These are phyloP conservation scores for Augochlora pura DNA, from an alignment of 1,140 invertebrate genomes.

Conservation along the genomic window DNA sequence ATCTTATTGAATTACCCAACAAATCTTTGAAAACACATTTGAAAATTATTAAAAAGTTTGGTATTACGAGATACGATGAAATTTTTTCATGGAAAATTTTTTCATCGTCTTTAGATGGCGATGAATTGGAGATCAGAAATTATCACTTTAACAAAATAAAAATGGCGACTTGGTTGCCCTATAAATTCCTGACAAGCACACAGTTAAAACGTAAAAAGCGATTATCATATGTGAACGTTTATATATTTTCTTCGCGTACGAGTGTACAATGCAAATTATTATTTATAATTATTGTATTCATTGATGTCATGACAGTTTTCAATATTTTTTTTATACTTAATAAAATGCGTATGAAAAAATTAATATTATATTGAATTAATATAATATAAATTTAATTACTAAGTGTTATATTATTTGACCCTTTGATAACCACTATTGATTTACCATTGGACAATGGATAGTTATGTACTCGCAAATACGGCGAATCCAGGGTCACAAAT, in stretches of 20 bases:
- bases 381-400: no score
- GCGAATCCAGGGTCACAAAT: no score
- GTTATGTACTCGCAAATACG: no score
- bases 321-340: not conserved
- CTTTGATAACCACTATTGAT: no score
- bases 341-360: not conserved
- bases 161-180: not conserved
- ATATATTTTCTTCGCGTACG: not conserved
- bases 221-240: not conserved
- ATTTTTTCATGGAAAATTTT: not conserved
- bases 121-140: not conserved
- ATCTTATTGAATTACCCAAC: slow-evolving; percentile 13
- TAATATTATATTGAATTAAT: no score
- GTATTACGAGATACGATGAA: not conserved
- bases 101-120: no score
- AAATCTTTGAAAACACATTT: not conserved
- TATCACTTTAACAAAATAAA: slow-evolving; percentile 1
- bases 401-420: no score
- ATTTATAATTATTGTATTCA: not conserved
- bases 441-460: no score
- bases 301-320: not conserved
- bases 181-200: slow-evolving; percentile 22
- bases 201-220: not conserved
- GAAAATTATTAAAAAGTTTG: not conserved
- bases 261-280: not conserved